phyloP scores from a whole-genome alignment of 2,113 vertebrate species.

The Nothoprocta pentlandii region DNA sequence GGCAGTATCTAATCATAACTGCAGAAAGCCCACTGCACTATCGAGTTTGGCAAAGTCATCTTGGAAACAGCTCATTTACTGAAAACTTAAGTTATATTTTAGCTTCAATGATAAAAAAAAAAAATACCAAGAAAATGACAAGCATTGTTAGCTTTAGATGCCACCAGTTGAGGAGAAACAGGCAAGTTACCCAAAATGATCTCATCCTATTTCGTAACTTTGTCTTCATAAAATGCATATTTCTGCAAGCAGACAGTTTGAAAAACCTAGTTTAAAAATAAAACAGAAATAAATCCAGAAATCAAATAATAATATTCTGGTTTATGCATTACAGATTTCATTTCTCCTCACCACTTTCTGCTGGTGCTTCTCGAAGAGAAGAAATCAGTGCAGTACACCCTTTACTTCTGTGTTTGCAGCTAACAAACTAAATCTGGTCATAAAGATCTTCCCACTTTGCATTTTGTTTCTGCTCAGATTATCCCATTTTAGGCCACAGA shows the following conservation, averaged over 20 bases:
- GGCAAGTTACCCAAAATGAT: neutral
- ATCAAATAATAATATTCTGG: neutral
- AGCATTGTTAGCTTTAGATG: conserved; percentile 21
- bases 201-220: neutral
- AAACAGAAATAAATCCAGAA: conserved; percentile 11
- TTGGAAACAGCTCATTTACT: conserved; percentile 24
- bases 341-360: neutral
- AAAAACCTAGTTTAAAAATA: conserved; percentile 16
- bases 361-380: neutral
- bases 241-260: conserved; percentile 7
- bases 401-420: neutral
- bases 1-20: conserved; percentile 12
- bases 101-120: conserved; percentile 8
- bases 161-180: conserved; percentile 23
- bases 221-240: conserved; percentile 49
- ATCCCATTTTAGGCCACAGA: neutral
- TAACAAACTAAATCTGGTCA: neutral
- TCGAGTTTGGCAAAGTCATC: conserved; percentile 29
- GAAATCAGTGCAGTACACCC: neutral
- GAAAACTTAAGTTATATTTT: conserved; percentile 43
- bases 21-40: conserved; percentile 24
- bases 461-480: neutral
- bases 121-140: conserved; percentile 23
- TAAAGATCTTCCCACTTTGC: neutral
- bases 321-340: neutral